A percentile compares a stretch with the other conserved stretches of the same genome.
Evolutionary conservation across 2,888 invertebrate species (phyloP).

Genomic region (Megamerina dolium): DNA sequence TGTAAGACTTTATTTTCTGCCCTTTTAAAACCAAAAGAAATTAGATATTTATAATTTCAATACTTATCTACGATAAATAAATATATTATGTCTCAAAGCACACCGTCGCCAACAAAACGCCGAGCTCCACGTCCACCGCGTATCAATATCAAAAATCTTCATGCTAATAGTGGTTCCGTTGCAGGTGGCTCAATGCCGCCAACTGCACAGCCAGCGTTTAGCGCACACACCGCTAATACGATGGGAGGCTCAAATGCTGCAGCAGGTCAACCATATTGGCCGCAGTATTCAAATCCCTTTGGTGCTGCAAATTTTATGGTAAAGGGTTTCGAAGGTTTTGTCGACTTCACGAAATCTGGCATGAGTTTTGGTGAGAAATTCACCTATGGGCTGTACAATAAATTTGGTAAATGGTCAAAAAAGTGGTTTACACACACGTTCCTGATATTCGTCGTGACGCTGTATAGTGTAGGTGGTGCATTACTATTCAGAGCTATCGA

Average conservation of each 20-base stretch:
- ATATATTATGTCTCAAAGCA: slow-evolving; percentile 25
- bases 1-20: too few relatives aligned
- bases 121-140: slow-evolving; percentile 42
- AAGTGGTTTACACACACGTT: slow-evolving; percentile 88
- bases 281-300: slow-evolving; percentile 44
- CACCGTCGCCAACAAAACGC: slow-evolving; percentile 28
- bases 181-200: slow-evolving; percentile 33
- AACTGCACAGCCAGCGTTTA: slow-evolving; percentile 35
- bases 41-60: too few relatives aligned
- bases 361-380: slow-evolving; percentile 78
- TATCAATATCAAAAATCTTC: slow-evolving; percentile 38
- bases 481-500: slow-evolving; percentile 72
- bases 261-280: slow-evolving; percentile 42
- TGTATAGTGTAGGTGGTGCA: slow-evolving; percentile 79
- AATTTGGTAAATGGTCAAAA: slow-evolving; percentile 68
- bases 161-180: slow-evolving; percentile 27
- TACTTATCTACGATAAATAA: too few relatives aligned
- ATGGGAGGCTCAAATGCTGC: slow-evolving; percentile 15
- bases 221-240: slow-evolving; percentile 35
- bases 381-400: slow-evolving; percentile 73
- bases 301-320: slow-evolving; percentile 75
- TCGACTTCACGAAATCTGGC: slow-evolving; percentile 75
- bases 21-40: too few relatives aligned
- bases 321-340: slow-evolving; percentile 71
- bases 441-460: slow-evolving; percentile 66